phyloP scores from a whole-genome alignment of 2,888 invertebrate species.

The Tenthredo livida region DNA sequence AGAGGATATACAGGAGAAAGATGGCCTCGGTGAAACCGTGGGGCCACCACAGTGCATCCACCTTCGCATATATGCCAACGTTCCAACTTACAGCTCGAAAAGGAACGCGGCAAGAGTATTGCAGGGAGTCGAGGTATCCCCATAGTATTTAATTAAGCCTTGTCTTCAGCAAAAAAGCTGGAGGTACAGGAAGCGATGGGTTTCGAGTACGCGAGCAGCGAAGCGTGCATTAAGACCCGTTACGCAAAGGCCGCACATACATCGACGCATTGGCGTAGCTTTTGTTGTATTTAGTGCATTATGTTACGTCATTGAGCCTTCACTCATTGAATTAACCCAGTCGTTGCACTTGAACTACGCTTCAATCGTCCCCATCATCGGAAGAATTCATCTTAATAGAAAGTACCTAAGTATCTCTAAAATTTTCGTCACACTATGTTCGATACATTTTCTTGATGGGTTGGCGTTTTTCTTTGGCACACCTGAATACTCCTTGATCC shows the following conservation, averaged over 20 bases:
- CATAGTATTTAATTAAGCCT: conserved; percentile 65
- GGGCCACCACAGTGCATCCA: conserved; percentile 44
- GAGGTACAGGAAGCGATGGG: conserved; percentile 67
- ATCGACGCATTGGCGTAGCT: conserved; percentile 62
- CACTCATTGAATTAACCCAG: conserved; percentile 13
- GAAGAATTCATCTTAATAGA: not conserved
- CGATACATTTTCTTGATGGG: not conserved
- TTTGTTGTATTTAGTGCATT: conserved; percentile 25
- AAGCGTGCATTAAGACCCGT: conserved; percentile 63
- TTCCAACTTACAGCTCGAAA: conserved; percentile 20
- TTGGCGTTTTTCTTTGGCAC: too few relatives aligned
- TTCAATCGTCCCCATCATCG: not conserved
- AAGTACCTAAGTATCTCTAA: not conserved
- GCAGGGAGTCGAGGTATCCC: not conserved
- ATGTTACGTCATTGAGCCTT: conserved; percentile 5
- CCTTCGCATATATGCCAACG: conserved; percentile 29
- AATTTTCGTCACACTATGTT: not conserved
- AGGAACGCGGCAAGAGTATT: conserved; percentile 4
- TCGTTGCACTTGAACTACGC: not conserved
- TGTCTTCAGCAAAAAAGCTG: conserved; percentile 62
- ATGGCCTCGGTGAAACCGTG: conserved; percentile 42
- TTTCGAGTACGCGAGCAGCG: conserved; percentile 62
- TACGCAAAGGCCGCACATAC: conserved; percentile 57
- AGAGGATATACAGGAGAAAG: conserved; percentile 4
- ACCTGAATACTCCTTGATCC: not conserved